Evolutionary conservation across 2,888 invertebrate genomes (phyloP).

Genomic region (Adelognathus sp.): DNA sequence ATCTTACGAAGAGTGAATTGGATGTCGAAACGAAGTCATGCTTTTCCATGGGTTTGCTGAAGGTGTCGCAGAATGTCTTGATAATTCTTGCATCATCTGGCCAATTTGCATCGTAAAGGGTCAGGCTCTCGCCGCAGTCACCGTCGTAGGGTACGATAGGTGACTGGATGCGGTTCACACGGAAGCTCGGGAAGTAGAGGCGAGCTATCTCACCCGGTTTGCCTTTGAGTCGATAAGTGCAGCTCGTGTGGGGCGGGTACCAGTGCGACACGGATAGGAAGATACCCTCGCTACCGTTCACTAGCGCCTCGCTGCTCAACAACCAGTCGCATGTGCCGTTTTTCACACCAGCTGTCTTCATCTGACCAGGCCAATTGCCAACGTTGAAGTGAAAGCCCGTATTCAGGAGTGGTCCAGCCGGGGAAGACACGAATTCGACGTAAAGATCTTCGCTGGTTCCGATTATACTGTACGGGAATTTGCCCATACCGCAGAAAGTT

Average conservation of each 20-base stretch:
- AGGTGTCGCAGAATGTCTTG: slow-evolving; percentile 97
- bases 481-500: slow-evolving; percentile 93
- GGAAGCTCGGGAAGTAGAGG: slow-evolving; percentile 94
- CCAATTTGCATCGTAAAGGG: slow-evolving; percentile 93
- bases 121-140: slow-evolving; percentile 94
- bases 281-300: slow-evolving; percentile 92
- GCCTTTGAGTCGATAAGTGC: slow-evolving; percentile 94
- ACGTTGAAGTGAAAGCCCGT: slow-evolving; percentile 98
- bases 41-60: slow-evolving; percentile 96
- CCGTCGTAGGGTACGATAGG: slow-evolving; percentile 93
- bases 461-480: slow-evolving; percentile 96
- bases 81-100: slow-evolving; percentile 95
- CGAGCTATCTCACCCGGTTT: slow-evolving; percentile 93
- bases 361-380: slow-evolving; percentile 96
- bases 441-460: slow-evolving; percentile 94
- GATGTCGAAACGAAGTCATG: slow-evolving; percentile 95
- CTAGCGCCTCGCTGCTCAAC: slow-evolving; percentile 90
- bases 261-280: slow-evolving; percentile 96
- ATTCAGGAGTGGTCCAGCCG: slow-evolving; percentile 93
- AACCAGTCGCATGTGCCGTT: slow-evolving; percentile 95
- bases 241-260: slow-evolving; percentile 96
- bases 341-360: slow-evolving; percentile 92
- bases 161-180: slow-evolving; percentile 94
- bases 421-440: slow-evolving; percentile 94
- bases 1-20: slow-evolving; percentile 92